A percentile compares a stretch with the other conserved stretches of the same genome.
phyloP scores from a whole-genome alignment of 2,113 vertebrate genomes.

The Microcebus jonahi region DNA sequence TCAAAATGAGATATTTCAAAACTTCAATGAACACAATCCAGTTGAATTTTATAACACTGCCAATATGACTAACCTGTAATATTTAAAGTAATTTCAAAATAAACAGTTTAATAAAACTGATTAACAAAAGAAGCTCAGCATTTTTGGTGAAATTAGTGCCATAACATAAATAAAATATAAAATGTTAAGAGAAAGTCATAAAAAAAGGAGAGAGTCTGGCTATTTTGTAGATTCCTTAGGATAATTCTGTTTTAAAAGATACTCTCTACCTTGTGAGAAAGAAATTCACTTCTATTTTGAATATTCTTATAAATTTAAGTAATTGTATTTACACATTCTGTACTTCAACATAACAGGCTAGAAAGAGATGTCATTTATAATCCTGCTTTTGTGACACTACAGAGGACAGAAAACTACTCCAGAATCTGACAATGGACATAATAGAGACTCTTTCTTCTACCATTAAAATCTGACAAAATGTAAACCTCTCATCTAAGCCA shows the following conservation, averaged over 20 bases:
- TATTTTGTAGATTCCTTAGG: neutral
- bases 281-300: constrained; percentile 12
- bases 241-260: constrained; percentile 36
- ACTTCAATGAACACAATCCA: neutral
- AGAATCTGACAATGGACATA: neutral
- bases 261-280: neutral
- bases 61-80: neutral
- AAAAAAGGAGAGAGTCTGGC: neutral
- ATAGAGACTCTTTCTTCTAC: neutral
- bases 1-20: neutral
- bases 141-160: neutral
- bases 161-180: neutral
- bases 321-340: neutral
- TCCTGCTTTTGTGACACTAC: neutral
- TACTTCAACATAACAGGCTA: neutral
- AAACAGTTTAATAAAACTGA: constrained; percentile 26
- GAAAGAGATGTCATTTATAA: neutral
- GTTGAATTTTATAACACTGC: neutral
- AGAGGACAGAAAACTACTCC: neutral
- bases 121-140: neutral
- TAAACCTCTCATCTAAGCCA: constrained; percentile 11
- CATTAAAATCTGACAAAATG: constrained; percentile 41
- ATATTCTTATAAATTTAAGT: constrained; percentile 4
- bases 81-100: constrained; percentile 37
- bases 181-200: constrained; percentile 6